Evolutionary conservation across 2,888 invertebrate genomes (phyloP).

Genomic region (Diabrotica balteata): DNA sequence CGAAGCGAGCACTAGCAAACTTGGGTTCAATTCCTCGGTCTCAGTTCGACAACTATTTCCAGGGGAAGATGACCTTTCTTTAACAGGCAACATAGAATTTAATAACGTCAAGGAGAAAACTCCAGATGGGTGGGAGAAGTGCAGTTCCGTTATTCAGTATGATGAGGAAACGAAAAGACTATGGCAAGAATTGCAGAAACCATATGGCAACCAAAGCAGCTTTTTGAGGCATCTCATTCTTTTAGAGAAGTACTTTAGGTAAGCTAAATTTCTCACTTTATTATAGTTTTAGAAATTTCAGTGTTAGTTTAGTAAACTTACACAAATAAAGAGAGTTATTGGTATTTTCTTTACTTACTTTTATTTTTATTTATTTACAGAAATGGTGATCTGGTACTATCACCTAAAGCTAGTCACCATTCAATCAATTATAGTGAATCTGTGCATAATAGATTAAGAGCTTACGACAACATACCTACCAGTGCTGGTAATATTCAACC

Average conservation of each 20-base stretch:
- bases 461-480: slow-evolving; percentile 72
- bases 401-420: slow-evolving; percentile 75
- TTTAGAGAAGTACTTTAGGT: slow-evolving; percentile 78
- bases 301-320: too few species aligned
- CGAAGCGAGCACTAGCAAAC: slow-evolving; percentile 69
- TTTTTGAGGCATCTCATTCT: slow-evolving; percentile 82
- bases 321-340: too few species aligned
- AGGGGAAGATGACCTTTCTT: slow-evolving; percentile 82
- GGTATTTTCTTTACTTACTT: too few species aligned
- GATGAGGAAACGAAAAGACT: slow-evolving; percentile 79
- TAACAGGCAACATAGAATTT: slow-evolving; percentile 79
- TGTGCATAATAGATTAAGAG: slow-evolving; percentile 77
- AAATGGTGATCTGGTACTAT: slow-evolving; percentile 77
- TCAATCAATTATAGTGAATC: slow-evolving; percentile 82
- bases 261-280: not conserved
- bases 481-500: slow-evolving; percentile 53
- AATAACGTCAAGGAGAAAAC: slow-evolving; percentile 74
- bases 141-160: slow-evolving; percentile 79
- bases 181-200: slow-evolving; percentile 84
- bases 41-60: slow-evolving; percentile 82
- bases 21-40: slow-evolving; percentile 83
- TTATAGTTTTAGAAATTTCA: too few species aligned
- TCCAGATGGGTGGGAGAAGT: slow-evolving; percentile 86
- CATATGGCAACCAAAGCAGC: slow-evolving; percentile 87
- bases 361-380: slow-evolving; percentile 53